Conservation (phyloP, 2,888 invertebrate species). For the Tridacna gigas region DNA sequence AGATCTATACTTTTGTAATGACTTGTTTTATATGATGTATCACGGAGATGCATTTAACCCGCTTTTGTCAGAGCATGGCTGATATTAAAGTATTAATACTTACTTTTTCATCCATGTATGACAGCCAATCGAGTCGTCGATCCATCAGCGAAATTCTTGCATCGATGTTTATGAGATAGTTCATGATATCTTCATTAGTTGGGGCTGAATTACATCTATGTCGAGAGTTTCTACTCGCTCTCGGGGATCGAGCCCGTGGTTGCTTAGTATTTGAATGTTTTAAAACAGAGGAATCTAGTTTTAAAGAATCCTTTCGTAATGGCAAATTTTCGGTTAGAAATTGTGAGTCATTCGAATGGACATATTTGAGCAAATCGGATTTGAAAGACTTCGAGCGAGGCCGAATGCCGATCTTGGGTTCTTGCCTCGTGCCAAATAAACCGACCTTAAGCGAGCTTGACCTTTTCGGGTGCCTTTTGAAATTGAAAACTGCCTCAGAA, state of each 20-base stretch:
- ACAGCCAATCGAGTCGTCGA: constrained; percentile 3
- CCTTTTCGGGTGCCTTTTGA: background rate
- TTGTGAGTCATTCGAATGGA: background rate
- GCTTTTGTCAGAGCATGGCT: too few relatives aligned
- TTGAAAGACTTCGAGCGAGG: constrained; percentile 20
- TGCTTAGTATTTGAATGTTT: background rate
- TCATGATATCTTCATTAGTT: constrained; percentile 12
- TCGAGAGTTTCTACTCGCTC: background rate
- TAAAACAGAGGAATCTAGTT: too few relatives aligned
- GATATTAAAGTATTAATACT: background rate
- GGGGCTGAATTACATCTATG: constrained; percentile 19
- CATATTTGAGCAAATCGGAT: constrained; percentile 12
- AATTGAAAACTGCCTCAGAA: constrained; percentile 3
- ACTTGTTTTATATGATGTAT: too few relatives aligned
- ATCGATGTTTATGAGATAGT: constrained; percentile 18
- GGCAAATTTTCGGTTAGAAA: background rate
- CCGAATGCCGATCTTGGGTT: background rate
- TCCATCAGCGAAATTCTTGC: constrained; percentile 10
- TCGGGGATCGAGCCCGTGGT: background rate
- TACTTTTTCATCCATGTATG: background rate
- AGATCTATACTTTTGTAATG: too few relatives aligned
- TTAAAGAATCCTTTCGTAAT: too few relatives aligned
- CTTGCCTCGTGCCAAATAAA: background rate
- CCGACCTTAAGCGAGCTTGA: constrained; percentile 9
- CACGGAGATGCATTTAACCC: too few relatives aligned